phyloP scores from a whole-genome alignment of 2,797 vertebrate genomes.

The Chiroxiphia lanceolata region DNA sequence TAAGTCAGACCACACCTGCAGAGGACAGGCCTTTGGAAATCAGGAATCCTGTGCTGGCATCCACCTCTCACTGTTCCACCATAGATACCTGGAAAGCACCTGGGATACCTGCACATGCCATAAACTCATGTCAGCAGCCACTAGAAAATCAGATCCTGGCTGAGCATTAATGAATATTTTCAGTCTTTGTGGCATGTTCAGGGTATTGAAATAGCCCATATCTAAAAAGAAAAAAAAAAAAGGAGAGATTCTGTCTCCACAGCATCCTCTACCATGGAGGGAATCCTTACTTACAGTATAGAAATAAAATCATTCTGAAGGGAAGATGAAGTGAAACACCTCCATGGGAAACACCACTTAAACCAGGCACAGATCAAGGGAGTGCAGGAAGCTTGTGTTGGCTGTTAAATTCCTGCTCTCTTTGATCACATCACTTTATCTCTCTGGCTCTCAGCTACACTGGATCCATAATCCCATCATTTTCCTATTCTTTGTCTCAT shows the following conservation, averaged over 20 bases:
- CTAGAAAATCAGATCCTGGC: background rate
- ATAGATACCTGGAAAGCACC: background rate
- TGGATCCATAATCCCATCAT: background rate
- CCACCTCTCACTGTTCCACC: background rate
- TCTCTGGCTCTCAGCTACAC: background rate
- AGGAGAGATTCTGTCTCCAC: background rate
- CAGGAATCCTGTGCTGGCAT: background rate
- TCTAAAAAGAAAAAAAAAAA: background rate
- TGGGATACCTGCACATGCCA: background rate
- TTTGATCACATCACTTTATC: slow-evolving; percentile 44
- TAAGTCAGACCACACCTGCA: background rate
- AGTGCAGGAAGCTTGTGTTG: background rate
- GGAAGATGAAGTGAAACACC: background rate
- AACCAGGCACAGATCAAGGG: background rate
- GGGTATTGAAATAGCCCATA: background rate
- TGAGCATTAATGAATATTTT: background rate
- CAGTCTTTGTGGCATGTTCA: background rate
- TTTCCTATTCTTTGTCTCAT: slow-evolving; percentile 21
- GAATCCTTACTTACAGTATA: background rate
- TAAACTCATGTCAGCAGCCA: background rate
- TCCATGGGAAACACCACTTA: background rate
- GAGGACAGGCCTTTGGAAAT: background rate
- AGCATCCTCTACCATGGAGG: background rate
- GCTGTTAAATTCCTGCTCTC: background rate
- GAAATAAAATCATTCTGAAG: background rate